Percentiles rank a stretch among this genome's conserved stretches.
Conservation (phyloP, 2,888 invertebrate species). For the Nomada ferruginata region DNA sequence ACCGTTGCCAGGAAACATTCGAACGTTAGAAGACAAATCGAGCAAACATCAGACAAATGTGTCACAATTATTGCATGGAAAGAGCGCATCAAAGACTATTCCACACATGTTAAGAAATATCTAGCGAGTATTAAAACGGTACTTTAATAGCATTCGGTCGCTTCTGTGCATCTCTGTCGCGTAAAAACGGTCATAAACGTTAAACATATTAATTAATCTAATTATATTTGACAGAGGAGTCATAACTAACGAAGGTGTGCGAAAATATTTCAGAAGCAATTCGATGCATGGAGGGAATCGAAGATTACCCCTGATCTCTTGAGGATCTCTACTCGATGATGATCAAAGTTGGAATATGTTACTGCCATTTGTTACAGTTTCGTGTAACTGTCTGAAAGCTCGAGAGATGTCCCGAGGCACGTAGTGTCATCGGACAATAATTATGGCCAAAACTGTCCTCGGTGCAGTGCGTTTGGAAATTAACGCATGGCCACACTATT, state of each 20-base stretch:
- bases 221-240: no score
- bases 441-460: slow-evolving; percentile 50
- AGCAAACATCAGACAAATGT: slow-evolving; percentile 26
- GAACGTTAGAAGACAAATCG: slow-evolving; percentile 26
- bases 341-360: no score
- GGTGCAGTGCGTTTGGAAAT: slow-evolving; percentile 46
- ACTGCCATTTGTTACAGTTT: background rate
- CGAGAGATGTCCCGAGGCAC: slow-evolving; percentile 23
- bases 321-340: no score
- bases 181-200: background rate
- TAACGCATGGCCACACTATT: slow-evolving; percentile 49
- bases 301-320: no score
- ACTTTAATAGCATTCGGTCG: slow-evolving; percentile 7
- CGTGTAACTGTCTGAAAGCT: background rate
- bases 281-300: no score
- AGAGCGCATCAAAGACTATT: slow-evolving; percentile 10
- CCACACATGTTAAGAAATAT: slow-evolving; percentile 1
- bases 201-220: no score
- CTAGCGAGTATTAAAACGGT: slow-evolving; percentile 31
- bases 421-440: background rate
- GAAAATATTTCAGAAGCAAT: no score
- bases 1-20: slow-evolving; percentile 34
- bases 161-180: background rate
- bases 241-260: no score
- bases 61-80: slow-evolving; percentile 23